Percentiles rank a stretch among this genome's conserved stretches.
phyloP scores from a whole-genome alignment of 2,113 vertebrate species.

The Ploceus nigricollis region DNA sequence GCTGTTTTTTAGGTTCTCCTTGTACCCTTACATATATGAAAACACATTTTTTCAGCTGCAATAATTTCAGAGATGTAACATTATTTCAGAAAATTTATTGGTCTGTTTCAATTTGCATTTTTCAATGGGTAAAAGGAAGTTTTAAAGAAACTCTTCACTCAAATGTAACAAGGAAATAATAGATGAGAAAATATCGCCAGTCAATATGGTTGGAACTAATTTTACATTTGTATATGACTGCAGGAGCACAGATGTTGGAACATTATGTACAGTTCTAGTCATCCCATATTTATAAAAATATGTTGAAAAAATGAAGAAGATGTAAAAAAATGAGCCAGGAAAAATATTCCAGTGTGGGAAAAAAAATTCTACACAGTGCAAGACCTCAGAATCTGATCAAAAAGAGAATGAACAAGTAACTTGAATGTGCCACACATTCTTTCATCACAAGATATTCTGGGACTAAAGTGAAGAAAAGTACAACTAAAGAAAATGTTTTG shows the following conservation, averaged over 20 bases:
- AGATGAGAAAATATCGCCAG: not conserved
- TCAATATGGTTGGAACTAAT: not conserved
- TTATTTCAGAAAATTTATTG: not conserved
- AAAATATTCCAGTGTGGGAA: not conserved
- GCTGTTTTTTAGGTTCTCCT: not conserved
- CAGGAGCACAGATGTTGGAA: not conserved
- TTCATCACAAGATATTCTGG: not conserved
- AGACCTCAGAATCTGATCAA: not conserved
- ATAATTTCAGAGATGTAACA: not conserved
- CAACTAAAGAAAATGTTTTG: not conserved
- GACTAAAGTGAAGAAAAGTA: not conserved
- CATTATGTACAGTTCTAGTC: not conserved
- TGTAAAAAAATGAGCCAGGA: not conserved
- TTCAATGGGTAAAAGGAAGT: not conserved
- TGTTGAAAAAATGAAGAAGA: constrained; percentile 9
- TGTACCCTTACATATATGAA: not conserved
- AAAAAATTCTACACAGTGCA: not conserved
- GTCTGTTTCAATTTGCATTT: not conserved
- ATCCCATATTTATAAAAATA: not conserved
- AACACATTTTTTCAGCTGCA: not conserved
- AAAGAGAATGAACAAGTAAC: not conserved
- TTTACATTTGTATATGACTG: not conserved
- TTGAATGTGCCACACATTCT: not conserved
- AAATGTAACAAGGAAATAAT: not conserved
- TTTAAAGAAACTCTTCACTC: not conserved